Evolutionary conservation across 2,888 invertebrate species (phyloP).

Genomic region (Nipponacmea schrenckii): DNA sequence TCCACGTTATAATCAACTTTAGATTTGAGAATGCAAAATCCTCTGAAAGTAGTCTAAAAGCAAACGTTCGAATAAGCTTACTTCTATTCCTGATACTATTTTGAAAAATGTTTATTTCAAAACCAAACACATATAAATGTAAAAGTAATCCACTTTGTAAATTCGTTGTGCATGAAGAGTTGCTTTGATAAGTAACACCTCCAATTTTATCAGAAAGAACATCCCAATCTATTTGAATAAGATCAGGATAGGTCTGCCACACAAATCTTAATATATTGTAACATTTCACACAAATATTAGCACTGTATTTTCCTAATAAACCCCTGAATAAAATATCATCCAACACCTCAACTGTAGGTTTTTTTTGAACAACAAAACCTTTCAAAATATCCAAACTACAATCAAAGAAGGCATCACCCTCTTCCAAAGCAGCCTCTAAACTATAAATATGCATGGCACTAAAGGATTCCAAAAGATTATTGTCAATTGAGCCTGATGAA

Average conservation of each 20-base stretch:
- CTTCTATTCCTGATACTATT: background rate
- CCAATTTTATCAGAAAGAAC: background rate
- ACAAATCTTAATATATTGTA: constrained; percentile 30
- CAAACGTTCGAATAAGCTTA: constrained; percentile 18
- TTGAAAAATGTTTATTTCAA: background rate
- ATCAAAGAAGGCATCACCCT: constrained; percentile 30
- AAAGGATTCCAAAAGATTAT: constrained; percentile 18
- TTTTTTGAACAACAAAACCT: constrained; percentile 27
- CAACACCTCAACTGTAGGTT: constrained; percentile 24
- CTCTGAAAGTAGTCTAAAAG: constrained; percentile 37
- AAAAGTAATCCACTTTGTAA: background rate
- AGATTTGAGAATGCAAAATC: constrained; percentile 29
- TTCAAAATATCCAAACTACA: constrained; percentile 34
- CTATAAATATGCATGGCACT: constrained; percentile 32
- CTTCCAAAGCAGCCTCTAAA: constrained; percentile 35
- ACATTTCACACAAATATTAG: constrained; percentile 20
- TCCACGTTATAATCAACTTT: constrained; percentile 36
- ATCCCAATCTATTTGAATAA: constrained; percentile 37
- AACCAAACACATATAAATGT: background rate
- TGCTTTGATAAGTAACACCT: background rate
- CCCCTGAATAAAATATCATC: constrained; percentile 23
- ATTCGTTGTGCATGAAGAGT: background rate
- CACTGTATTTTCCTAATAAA: constrained; percentile 25
- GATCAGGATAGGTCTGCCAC: constrained; percentile 30
- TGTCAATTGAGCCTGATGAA: background rate